A percentile compares a stretch with the other conserved stretches of the same genome.
Conservation (phyloP, 2,888 invertebrate species). For the Aspidiotus destructor region DNA sequence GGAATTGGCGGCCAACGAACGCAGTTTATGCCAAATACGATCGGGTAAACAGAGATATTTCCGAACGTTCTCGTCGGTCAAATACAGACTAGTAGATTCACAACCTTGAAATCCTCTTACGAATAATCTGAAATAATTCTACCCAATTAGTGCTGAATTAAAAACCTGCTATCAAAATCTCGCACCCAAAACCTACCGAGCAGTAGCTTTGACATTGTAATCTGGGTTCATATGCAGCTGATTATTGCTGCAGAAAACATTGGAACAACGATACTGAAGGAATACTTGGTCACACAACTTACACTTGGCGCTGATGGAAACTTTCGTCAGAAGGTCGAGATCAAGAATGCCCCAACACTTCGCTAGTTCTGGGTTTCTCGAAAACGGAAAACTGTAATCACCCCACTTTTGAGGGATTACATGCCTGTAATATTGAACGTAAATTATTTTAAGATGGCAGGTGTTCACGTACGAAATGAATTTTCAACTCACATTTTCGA, state of each 20-base stretch:
- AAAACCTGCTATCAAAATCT: background rate
- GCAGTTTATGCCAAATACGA: slow-evolving; percentile 10
- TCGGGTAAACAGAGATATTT: slow-evolving; percentile 14
- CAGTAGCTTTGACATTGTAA: slow-evolving; percentile 6
- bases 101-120: background rate
- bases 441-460: background rate
- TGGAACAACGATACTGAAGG: slow-evolving; percentile 6
- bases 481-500: background rate
- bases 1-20: slow-evolving; percentile 3
- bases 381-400: slow-evolving; percentile 1
- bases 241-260: slow-evolving; percentile 12
- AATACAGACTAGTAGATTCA: background rate
- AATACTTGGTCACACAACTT: slow-evolving; percentile 12
- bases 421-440: background rate
- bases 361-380: background rate
- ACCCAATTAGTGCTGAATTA: too few species aligned
- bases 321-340: slow-evolving; percentile 8
- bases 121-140: slow-evolving; percentile 13
- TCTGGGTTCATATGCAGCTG: background rate
- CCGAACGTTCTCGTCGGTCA: slow-evolving; percentile 22
- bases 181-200: slow-evolving; percentile 3
- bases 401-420: background rate
- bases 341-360: slow-evolving; percentile 20
- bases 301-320: slow-evolving; percentile 13
- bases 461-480: background rate